These are phyloP conservation scores for Muschampia plurimacula DNA, from an alignment of 2,888 invertebrate genomes.

Conservation along the genomic window DNA sequence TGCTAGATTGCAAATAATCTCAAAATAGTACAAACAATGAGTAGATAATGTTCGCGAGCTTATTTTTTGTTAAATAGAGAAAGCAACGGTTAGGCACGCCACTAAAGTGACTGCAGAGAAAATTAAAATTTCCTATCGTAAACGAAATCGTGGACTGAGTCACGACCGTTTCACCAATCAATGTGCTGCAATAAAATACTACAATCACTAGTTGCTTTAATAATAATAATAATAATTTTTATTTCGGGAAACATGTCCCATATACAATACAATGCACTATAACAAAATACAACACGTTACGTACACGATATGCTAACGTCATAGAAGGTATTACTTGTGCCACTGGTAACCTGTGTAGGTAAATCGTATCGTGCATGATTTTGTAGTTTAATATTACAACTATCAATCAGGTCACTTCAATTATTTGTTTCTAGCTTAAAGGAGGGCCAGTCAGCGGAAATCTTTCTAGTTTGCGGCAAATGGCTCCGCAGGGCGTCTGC, in stretches of 20 bases:
- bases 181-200: background rate
- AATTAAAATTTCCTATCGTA: slow-evolving; percentile 15
- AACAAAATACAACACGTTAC: no score
- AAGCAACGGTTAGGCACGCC: slow-evolving; percentile 36
- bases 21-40: slow-evolving; percentile 1
- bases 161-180: background rate
- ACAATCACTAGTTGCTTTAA: no score
- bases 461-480: slow-evolving; percentile 69
- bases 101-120: slow-evolving; percentile 9
- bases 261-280: no score
- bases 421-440: slow-evolving; percentile 19
- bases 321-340: no score
- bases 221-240: no score
- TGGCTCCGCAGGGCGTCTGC: slow-evolving; percentile 63
- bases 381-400: background rate
- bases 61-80: slow-evolving; percentile 35
- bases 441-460: slow-evolving; percentile 56
- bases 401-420: background rate
- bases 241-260: no score
- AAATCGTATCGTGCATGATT: no score
- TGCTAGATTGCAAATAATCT: background rate
- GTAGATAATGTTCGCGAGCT: background rate
- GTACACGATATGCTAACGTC: no score
- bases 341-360: no score
- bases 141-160: slow-evolving; percentile 3